Evolutionary conservation across 2,797 vertebrate species (phyloP).

Genomic region (Mormyrops attenuatus): DNA sequence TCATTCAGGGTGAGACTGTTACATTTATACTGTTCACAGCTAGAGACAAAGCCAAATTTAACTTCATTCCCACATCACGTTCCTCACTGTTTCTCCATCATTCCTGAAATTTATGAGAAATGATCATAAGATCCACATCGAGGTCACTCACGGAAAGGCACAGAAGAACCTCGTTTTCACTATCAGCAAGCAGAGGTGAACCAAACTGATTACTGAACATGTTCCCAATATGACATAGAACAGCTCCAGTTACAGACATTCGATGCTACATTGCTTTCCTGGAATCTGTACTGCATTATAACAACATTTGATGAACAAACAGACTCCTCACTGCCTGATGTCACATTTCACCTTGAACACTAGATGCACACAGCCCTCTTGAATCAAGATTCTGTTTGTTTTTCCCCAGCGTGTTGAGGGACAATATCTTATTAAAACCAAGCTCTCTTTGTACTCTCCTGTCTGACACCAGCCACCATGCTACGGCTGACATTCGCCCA

Average conservation of each 20-base stretch:
- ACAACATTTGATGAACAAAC: not conserved
- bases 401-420: not conserved
- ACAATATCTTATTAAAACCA: constrained; percentile 1
- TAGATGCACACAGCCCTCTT: not conserved
- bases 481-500: constrained; percentile 43
- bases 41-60: not conserved
- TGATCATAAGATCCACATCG: not conserved
- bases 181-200: not conserved
- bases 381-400: not conserved
- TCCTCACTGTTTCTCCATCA: not conserved
- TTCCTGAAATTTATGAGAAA: not conserved
- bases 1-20: not conserved
- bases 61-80: not conserved
- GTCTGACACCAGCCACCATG: constrained; percentile 17
- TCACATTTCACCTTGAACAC: not conserved
- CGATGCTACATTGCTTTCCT: not conserved
- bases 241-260: not conserved
- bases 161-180: not conserved
- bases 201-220: not conserved
- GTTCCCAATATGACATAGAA: not conserved
- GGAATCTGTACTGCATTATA: not conserved
- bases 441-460: not conserved
- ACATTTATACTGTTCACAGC: not conserved
- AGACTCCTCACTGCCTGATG: not conserved
- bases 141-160: not conserved